Evolutionary conservation across 2,113 vertebrate species (phyloP).

Genomic region (Bagarius yarrelli): DNA sequence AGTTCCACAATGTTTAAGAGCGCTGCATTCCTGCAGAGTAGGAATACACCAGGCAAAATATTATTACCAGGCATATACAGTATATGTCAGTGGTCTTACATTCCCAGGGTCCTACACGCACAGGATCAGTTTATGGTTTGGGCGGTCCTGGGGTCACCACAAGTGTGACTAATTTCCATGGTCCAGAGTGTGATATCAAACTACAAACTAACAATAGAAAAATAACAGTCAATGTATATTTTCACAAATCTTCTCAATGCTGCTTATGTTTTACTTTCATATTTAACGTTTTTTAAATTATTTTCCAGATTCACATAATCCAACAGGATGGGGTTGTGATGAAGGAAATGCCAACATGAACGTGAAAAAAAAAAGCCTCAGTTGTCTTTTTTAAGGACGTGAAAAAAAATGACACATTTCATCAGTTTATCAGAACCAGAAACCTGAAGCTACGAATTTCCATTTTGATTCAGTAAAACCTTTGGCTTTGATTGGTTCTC

Average conservation of each 20-base stretch:
- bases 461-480: conserved; percentile 41
- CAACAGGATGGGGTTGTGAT: neutral
- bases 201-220: neutral
- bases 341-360: neutral
- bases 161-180: neutral
- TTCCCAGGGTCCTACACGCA: neutral
- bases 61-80: neutral
- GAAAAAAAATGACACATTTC: conserved; percentile 11
- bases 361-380: conserved; percentile 9
- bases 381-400: conserved; percentile 22
- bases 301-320: neutral
- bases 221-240: neutral
- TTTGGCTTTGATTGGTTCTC: conserved; percentile 46
- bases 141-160: neutral
- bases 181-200: neutral
- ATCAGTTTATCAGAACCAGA: conserved; percentile 7
- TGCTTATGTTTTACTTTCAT: neutral
- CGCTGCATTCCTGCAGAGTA: neutral
- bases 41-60: no score
- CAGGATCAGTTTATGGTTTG: neutral
- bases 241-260: neutral
- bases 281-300: conserved; percentile 33
- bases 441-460: conserved; percentile 12
- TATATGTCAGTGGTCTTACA: neutral
- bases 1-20: neutral